Percentiles rank a stretch among this genome's conserved stretches.
phyloP scores from a whole-genome alignment of 92 coral and sea anemone species.

The Paragorgia papillata region DNA sequence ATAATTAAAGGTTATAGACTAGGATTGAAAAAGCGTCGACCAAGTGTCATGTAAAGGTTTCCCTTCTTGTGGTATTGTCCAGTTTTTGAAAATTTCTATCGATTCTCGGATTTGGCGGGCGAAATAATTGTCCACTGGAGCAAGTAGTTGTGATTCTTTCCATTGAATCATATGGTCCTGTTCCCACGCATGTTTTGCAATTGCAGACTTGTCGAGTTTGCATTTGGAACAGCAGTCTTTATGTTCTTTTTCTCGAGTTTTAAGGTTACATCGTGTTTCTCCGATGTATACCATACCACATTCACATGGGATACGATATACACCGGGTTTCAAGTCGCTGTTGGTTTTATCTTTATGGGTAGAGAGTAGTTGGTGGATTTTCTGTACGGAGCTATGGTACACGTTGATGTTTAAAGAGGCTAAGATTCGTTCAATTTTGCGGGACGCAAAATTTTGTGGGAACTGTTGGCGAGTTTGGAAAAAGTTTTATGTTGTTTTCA shows the following conservation, averaged over 20 bases:
- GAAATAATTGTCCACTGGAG: too few species aligned
- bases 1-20: too few species aligned
- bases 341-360: background rate
- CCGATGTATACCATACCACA: conserved; percentile 1
- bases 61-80: too few species aligned
- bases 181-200: background rate
- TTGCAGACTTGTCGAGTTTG: background rate
- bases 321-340: background rate
- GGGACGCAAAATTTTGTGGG: background rate
- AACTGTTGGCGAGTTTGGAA: too few species aligned
- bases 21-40: too few species aligned
- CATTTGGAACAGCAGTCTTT: background rate
- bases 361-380: background rate
- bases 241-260: conserved; percentile 6
- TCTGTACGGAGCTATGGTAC: too few species aligned
- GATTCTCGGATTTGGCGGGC: too few species aligned
- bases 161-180: too few species aligned
- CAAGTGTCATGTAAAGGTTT: too few species aligned
- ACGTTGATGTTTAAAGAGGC: too few species aligned
- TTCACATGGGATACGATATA: conserved; percentile 12
- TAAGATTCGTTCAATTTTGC: background rate
- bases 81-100: too few species aligned
- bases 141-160: too few species aligned
- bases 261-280: conserved; percentile 3
- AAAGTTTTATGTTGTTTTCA: conserved; percentile 5